These are phyloP conservation scores for Charina bottae DNA, from an alignment of 2,113 vertebrate genomes.

Conservation along the genomic window DNA sequence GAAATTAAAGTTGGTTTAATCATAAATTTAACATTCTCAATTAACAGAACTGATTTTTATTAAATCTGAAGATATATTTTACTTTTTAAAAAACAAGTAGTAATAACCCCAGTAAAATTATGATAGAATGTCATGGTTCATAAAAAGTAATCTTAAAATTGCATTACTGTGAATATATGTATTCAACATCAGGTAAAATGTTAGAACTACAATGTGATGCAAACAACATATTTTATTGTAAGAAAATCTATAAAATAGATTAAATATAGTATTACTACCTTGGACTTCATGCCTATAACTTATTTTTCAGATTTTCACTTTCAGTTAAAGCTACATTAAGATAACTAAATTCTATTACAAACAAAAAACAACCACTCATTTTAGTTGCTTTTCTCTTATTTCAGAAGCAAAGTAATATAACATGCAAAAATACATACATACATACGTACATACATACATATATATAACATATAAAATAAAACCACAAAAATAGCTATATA, in stretches of 20 bases:
- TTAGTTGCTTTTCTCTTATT: neutral
- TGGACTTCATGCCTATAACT: neutral
- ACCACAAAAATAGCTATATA: neutral
- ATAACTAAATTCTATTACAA: neutral
- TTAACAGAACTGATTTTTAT: neutral
- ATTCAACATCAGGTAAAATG: conserved; percentile 21
- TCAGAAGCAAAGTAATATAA: neutral
- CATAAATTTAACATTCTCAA: neutral
- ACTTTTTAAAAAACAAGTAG: neutral
- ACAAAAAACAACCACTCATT: neutral
- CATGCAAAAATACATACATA: neutral
- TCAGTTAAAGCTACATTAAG: neutral
- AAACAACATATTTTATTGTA: conserved; percentile 37
- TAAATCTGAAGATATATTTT: neutral
- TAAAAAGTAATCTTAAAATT: conserved; percentile 20
- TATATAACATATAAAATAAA: too few relatives aligned
- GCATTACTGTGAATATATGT: conserved; percentile 33
- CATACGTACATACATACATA: neutral
- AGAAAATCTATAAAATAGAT: neutral
- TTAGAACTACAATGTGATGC: conserved; percentile 23
- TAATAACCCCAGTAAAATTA: neutral
- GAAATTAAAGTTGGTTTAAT: neutral
- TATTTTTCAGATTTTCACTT: neutral
- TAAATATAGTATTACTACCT: neutral
- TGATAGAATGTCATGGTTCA: neutral